These are phyloP conservation scores for Amniataba percoides DNA, from an alignment of 2,797 vertebrate genomes.

Conservation along the genomic window DNA sequence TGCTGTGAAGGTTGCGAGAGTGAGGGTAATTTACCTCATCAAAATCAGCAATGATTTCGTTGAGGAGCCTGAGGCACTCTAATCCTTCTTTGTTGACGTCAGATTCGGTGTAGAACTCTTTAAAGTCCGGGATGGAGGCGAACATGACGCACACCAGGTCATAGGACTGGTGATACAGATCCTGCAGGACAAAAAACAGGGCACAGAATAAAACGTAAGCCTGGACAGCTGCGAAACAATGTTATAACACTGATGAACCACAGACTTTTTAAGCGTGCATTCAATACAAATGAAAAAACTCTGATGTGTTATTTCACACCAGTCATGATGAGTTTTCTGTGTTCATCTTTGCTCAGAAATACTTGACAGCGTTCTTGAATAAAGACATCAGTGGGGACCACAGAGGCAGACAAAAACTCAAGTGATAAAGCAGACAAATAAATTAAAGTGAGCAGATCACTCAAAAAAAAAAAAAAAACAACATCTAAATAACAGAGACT, in stretches of 20 bases:
- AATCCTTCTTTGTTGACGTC: constrained; percentile 99
- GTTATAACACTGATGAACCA: neutral
- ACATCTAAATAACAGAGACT: constrained; percentile 11
- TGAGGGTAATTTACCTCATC: constrained; percentile 89
- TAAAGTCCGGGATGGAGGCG: constrained; percentile 98
- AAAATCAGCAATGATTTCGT: constrained; percentile 98
- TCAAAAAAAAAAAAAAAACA: too few species aligned
- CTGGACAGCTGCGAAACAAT: constrained; percentile 10
- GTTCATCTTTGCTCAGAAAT: neutral
- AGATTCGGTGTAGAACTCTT: constrained; percentile 98
- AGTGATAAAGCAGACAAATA: constrained; percentile 7
- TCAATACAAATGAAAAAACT: neutral
- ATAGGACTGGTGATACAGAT: constrained; percentile 97
- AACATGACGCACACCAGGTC: constrained; percentile 99
- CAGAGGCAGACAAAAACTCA: neutral
- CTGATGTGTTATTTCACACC: neutral
- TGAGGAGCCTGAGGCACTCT: constrained; percentile 97
- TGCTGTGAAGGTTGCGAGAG: neutral
- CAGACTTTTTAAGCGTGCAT: constrained; percentile 6
- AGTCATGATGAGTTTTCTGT: neutral
- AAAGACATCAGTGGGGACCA: constrained; percentile 11
- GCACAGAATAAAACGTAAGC: constrained; percentile 49
- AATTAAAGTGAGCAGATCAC: constrained; percentile 14
- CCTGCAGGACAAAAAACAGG: constrained; percentile 82
- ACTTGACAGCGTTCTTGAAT: neutral